phyloP scores from a whole-genome alignment of 2,797 vertebrate species.

The Gymnothorax javanicus region DNA sequence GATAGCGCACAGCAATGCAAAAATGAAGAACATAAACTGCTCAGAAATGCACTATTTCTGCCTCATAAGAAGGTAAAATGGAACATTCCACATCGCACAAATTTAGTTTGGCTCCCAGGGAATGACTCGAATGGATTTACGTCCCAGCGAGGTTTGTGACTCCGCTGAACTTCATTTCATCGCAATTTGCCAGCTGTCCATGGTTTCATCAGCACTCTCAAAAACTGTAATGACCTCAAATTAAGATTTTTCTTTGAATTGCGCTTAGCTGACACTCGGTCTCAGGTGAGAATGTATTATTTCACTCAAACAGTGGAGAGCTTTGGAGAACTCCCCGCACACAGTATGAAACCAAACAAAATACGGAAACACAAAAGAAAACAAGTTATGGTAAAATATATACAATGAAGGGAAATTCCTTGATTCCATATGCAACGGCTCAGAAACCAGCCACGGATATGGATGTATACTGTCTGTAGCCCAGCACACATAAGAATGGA shows the following conservation, averaged over 20 bases:
- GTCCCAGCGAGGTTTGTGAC: background rate
- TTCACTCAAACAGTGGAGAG: background rate
- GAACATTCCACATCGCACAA: background rate
- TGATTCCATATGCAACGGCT: slow-evolving; percentile 55
- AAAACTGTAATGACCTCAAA: slow-evolving; percentile 11
- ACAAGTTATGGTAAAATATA: slow-evolving; percentile 24
- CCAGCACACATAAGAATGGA: slow-evolving; percentile 38
- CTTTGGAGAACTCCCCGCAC: slow-evolving; percentile 41
- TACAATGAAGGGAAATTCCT: slow-evolving; percentile 5
- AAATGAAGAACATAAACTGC: too few relatives aligned
- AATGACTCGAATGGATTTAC: background rate
- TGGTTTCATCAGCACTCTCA: slow-evolving; percentile 9
- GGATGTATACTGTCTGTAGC: slow-evolving; percentile 57
- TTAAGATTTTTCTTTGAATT: slow-evolving; percentile 9
- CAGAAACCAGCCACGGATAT: slow-evolving; percentile 69
- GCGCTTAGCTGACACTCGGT: background rate
- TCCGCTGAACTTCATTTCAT: background rate
- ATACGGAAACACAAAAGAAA: background rate
- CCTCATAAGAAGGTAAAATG: background rate
- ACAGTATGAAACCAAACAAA: slow-evolving; percentile 37
- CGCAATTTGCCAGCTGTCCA: background rate
- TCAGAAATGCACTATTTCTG: too few relatives aligned
- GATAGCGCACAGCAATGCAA: too few relatives aligned
- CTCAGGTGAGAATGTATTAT: background rate
- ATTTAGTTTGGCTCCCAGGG: background rate